Evolutionary conservation across 2,888 invertebrate species (phyloP).

Genomic region (Papilio elwesi): DNA sequence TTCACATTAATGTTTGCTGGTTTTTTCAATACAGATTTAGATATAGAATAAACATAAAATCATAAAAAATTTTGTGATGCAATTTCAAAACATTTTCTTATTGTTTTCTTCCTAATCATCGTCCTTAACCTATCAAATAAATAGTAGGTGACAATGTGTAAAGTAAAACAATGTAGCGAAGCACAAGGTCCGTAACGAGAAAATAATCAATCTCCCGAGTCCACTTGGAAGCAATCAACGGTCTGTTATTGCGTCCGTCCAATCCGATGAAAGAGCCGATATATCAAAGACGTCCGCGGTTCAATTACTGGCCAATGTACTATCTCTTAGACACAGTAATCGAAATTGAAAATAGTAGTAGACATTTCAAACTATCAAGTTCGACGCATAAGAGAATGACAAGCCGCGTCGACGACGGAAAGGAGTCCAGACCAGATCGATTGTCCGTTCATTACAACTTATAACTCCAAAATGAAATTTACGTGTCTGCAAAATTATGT

Average conservation of each 20-base stretch:
- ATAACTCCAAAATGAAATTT: constrained; percentile 26
- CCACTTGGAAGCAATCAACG: constrained; percentile 83
- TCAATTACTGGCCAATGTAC: constrained; percentile 80
- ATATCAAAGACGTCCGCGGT: constrained; percentile 82
- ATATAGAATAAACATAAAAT: constrained; percentile 49
- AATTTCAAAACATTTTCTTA: neutral
- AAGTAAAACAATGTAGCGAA: constrained; percentile 63
- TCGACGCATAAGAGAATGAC: constrained; percentile 53
- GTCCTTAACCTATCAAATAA: constrained; percentile 29
- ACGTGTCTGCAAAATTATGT: constrained; percentile 15
- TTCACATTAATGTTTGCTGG: constrained; percentile 56
- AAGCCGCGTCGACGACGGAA: constrained; percentile 60
- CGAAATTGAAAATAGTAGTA: constrained; percentile 69
- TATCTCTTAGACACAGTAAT: constrained; percentile 77
- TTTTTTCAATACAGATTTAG: constrained; percentile 71
- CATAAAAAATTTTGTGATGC: neutral
- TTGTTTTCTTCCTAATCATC: constrained; percentile 1
- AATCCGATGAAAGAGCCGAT: constrained; percentile 83
- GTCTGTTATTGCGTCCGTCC: constrained; percentile 82
- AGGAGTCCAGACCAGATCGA: constrained; percentile 49
- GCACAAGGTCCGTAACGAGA: constrained; percentile 69
- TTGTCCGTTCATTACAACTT: neutral
- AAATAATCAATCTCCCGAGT: constrained; percentile 83
- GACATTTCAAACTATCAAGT: constrained; percentile 54
- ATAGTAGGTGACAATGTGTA: constrained; percentile 47